Evolutionary conservation across 2,797 vertebrate species (phyloP), one percentile per base, ranked within the genome.

Genomic region (Psittacula derbiana): DNA sequence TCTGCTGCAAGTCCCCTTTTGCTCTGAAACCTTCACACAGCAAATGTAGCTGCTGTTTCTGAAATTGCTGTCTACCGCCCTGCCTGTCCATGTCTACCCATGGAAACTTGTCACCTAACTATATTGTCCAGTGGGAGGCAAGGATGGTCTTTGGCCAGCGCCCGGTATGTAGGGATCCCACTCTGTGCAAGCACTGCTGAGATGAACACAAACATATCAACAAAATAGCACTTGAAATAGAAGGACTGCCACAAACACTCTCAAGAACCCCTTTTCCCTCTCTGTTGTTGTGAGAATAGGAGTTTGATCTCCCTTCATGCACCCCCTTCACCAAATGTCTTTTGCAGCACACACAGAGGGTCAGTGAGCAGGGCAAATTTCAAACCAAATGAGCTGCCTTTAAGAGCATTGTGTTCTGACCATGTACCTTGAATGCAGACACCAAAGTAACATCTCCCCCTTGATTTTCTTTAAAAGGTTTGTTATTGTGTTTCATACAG

Each of bases 401-500:
- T 69, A 74, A 93, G 33, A 73, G 52, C n/a, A 49, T 80, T 80
- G 41, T 24, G 73, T 7, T 74, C 67, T 21, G n/a, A 58, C n/a
- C 16, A 12, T 12, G 7, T 24, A 21, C 83, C 65, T 78, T 66
- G 57, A 88, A 64, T 15, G 41, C 28, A 66, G 44, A 36, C 14
- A 80, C 16, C 70, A 81, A 40, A 91, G 23, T 20, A 82, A 38
- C 30, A 65, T 30, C 28, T 87, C 15, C 19, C 50, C 16, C 31
- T 92, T 71, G 25, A 44, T 93, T 78, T 91, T 75, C 69, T 49
- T 19, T 13, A 66, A 55, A 36, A 62, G 31, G 50, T 89, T 82
- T 86, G 17, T 69, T 73, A 60, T 5, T 52, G 40, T 12, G 28
- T 53, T 94, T 92, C 65, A 55, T 20, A 49, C 17, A 44, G 17